These are phyloP conservation scores for Haplochromis vanheusdeni DNA, from an alignment of 2,113 vertebrate species.

Conservation along the genomic window DNA sequence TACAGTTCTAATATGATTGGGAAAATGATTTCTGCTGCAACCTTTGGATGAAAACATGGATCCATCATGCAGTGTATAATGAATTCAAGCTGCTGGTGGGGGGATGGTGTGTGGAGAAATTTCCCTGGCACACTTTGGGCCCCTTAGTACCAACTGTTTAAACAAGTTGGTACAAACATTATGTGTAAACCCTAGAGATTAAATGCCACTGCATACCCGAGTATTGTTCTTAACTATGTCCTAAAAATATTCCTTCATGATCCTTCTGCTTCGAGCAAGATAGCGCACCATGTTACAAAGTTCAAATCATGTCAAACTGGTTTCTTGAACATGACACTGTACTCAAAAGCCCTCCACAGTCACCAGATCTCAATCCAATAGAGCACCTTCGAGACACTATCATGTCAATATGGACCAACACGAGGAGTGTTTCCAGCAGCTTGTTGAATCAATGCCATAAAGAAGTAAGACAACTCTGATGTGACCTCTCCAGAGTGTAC, in stretches of 20 bases:
- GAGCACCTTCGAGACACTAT: not conserved
- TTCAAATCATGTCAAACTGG: not conserved
- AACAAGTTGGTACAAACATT: not conserved
- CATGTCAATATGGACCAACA: not conserved
- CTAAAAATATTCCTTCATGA: not conserved
- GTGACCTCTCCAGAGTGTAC: not conserved
- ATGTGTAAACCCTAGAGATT: not conserved
- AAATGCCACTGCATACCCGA: not conserved
- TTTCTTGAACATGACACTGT: not conserved
- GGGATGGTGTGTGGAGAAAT: not conserved
- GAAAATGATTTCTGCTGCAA: not conserved
- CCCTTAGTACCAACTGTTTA: not conserved
- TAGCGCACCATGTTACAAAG: not conserved
- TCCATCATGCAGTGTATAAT: not conserved
- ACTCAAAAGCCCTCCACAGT: not conserved
- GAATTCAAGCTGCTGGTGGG: not conserved
- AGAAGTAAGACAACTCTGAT: not conserved
- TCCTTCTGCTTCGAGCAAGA: not conserved
- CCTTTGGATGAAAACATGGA: not conserved
- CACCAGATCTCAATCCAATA: not conserved
- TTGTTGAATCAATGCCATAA: not conserved
- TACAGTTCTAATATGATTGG: not conserved
- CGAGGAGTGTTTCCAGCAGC: not conserved
- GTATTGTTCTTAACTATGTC: not conserved
- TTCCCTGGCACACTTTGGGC: not conserved